These are phyloP conservation scores for Tragulus kanchil DNA, from an alignment of 2,113 vertebrate genomes.

Conservation along the genomic window DNA sequence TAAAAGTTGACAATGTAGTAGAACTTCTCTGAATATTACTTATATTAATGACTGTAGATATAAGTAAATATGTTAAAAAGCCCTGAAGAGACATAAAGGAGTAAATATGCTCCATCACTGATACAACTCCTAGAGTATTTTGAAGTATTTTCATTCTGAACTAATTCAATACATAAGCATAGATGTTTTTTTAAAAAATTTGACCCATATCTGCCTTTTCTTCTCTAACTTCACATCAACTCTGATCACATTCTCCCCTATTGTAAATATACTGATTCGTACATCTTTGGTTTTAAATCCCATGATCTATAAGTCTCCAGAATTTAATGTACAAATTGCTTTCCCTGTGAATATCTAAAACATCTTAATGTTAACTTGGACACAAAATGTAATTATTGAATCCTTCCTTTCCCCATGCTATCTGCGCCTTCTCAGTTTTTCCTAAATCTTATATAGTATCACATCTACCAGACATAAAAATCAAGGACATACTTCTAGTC, in stretches of 20 bases:
- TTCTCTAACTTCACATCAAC: background rate
- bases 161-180: background rate
- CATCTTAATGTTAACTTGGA: background rate
- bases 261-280: background rate
- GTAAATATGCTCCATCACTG: background rate
- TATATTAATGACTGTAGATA: background rate
- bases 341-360: background rate
- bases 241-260: background rate
- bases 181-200: background rate
- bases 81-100: background rate
- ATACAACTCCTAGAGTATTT: background rate
- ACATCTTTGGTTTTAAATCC: background rate
- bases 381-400: background rate
- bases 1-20: constrained; percentile 7
- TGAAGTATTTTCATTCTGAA: background rate
- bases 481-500: background rate
- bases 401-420: background rate
- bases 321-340: background rate
- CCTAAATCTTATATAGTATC: background rate
- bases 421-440: background rate
- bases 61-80: background rate
- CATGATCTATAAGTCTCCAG: background rate
- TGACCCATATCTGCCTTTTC: background rate
- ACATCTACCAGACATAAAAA: background rate
- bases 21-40: background rate